Percentiles rank a stretch among this genome's conserved stretches.
Conservation (phyloP, 30 jellyfish, hydroid and myxozoan species). For the Rhopilema esculentum region DNA sequence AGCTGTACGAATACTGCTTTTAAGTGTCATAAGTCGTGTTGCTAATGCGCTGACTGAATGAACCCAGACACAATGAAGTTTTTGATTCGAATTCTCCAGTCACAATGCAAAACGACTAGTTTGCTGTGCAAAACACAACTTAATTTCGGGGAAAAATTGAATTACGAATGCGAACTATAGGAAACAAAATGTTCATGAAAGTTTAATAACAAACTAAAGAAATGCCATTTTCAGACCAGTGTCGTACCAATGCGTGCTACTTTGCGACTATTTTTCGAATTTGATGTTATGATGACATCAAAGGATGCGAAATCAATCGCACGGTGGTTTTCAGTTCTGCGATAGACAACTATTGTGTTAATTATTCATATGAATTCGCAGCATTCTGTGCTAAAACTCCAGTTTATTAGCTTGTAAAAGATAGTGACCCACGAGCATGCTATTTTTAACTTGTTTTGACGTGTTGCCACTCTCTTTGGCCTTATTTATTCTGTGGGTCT, state of each 20-base stretch:
- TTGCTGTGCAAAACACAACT: not conserved
- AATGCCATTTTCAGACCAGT: not conserved
- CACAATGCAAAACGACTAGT: not conserved
- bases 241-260: not conserved
- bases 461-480: not conserved
- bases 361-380: not conserved
- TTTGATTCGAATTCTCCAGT: not conserved
- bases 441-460: not conserved
- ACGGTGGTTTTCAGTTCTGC: not conserved
- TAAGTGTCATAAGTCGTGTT: too few relatives aligned
- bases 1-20: not conserved
- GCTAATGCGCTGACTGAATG: not conserved
- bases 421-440: not conserved
- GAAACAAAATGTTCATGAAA: not conserved
- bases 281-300: not conserved
- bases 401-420: not conserved
- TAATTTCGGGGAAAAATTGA: not conserved
- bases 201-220: not conserved
- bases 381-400: not conserved
- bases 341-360: not conserved
- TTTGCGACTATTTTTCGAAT: not conserved
- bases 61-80: not conserved
- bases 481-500: too few relatives aligned
- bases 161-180: not conserved
- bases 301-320: not conserved